Percentiles rank a stretch among this genome's conserved stretches.
Evolutionary conservation across 2,888 invertebrate species (phyloP).

Genomic region (Agonopterix subpropinquella): DNA sequence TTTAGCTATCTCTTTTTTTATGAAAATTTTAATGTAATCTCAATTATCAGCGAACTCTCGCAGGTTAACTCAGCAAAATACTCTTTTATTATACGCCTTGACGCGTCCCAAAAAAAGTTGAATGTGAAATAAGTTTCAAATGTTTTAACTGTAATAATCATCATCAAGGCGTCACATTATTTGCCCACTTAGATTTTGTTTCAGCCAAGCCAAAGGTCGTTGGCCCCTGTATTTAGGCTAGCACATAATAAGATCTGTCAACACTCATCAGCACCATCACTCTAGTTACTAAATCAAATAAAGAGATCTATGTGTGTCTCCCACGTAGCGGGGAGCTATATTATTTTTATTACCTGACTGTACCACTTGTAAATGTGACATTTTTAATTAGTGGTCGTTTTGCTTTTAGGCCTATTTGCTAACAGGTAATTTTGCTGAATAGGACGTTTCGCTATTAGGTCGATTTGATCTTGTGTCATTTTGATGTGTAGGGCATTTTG

Average conservation of each 20-base stretch:
- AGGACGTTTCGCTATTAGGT: too few species aligned
- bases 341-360: too few species aligned
- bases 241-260: not conserved
- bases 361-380: too few species aligned
- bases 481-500: too few species aligned
- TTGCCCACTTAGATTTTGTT: not conserved
- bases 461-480: too few species aligned
- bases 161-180: not conserved
- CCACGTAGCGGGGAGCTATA: constrained; percentile 4
- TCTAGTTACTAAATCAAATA: constrained; percentile 5
- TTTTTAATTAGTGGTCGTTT: too few species aligned
- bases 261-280: constrained; percentile 5
- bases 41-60: too few species aligned
- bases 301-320: constrained; percentile 2
- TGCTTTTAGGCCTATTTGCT: too few species aligned
- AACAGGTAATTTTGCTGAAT: too few species aligned
- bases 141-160: constrained; percentile 2
- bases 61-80: too few species aligned
- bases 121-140: not conserved
- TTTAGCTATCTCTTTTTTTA: too few species aligned
- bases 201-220: constrained; percentile 3
- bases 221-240: constrained; percentile 1
- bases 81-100: not conserved
- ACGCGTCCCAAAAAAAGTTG: not conserved
- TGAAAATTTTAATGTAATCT: not conserved